Percentiles rank a stretch among this genome's conserved stretches.
Conservation (phyloP, 1,140 invertebrate species). For the Hyles vespertilio region DNA sequence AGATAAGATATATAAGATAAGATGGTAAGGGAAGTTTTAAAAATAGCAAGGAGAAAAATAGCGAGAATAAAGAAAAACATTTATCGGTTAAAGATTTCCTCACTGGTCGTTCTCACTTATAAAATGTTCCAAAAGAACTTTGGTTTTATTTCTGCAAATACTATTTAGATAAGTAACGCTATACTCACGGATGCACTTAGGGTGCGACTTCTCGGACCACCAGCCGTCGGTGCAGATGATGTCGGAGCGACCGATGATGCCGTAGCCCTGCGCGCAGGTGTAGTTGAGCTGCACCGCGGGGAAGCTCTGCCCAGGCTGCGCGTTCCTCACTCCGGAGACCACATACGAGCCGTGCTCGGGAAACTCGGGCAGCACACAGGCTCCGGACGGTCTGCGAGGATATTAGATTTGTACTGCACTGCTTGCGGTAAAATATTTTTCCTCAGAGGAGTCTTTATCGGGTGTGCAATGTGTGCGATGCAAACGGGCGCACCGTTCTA, state of each 20-base stretch:
- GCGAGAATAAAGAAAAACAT: no score
- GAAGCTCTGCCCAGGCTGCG: constrained; percentile 1
- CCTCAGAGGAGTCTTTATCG: no score
- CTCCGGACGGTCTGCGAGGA: constrained; percentile 16
- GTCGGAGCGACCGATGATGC: neutral
- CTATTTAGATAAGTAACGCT: neutral
- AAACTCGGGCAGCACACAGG: constrained; percentile 2
- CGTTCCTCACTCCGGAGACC: neutral
- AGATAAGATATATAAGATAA: no score
- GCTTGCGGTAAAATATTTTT: no score
- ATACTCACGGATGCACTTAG: constrained; percentile 8
- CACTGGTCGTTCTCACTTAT: no score
- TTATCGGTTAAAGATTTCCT: no score
- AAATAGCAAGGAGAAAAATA: no score
- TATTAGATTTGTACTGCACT: no score
- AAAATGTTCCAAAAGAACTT: no score
- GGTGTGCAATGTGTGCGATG: no score
- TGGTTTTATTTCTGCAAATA: neutral
- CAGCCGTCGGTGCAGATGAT: constrained; percentile 2
- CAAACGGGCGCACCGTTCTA: no score
- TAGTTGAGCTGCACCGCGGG: constrained; percentile 1
- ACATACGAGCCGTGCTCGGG: constrained; percentile 6
- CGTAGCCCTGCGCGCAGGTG: constrained; percentile 7
- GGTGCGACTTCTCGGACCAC: neutral
- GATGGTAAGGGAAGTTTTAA: no score